Evolutionary conservation across 2,113 vertebrate species (phyloP).

Genomic region (Antechinus flavipes): DNA sequence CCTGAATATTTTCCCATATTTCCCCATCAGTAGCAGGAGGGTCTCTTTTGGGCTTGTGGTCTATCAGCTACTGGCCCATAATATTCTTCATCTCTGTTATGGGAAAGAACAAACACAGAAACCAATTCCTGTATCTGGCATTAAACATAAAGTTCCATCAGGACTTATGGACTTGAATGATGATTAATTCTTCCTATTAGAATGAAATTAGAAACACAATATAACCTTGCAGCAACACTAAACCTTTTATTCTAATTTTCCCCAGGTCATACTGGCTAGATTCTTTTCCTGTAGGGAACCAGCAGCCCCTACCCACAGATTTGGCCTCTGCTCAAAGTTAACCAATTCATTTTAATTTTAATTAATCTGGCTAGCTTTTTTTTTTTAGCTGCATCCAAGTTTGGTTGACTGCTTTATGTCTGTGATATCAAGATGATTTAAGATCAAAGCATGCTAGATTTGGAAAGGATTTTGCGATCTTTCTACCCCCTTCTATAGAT

Average conservation of each 20-base stretch:
- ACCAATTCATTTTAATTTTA: constrained; percentile 17
- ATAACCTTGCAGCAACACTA: not conserved
- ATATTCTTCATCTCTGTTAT: not conserved
- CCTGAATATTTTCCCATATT: not conserved
- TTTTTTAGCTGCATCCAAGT: constrained; percentile 32
- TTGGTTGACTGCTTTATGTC: constrained; percentile 4
- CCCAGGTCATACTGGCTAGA: not conserved
- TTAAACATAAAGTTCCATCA: not conserved
- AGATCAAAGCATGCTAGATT: not conserved
- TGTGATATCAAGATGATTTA: not conserved
- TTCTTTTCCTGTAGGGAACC: not conserved
- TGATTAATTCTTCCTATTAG: not conserved
- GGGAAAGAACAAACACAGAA: not conserved
- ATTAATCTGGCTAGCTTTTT: constrained; percentile 52
- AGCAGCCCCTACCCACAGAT: not conserved
- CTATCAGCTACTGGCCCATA: not conserved
- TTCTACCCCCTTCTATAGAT: not conserved
- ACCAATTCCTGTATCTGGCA: not conserved
- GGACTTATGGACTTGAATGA: not conserved
- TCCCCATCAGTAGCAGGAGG: not conserved
- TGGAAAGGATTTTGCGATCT: not conserved
- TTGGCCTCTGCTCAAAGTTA: constrained; percentile 35
- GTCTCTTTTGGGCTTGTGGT: not conserved
- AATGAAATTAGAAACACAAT: not conserved
- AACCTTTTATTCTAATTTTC: not conserved